Base-by-base conservation (phyloP, 2,888 invertebrate genomes). In the Drosophila barbarae region DNA sequence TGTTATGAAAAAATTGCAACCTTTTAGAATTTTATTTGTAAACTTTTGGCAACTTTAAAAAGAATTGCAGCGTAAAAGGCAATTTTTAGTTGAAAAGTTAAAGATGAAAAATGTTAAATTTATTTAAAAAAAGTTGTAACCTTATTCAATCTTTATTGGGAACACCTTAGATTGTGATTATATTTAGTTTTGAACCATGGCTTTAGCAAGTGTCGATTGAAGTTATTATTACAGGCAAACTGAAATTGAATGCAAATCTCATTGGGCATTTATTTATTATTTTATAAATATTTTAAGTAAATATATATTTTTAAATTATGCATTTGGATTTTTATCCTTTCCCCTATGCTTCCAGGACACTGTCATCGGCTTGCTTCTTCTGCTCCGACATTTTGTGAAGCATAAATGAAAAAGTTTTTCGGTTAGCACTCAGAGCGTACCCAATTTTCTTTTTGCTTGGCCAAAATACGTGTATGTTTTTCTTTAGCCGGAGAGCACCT, bases 401-500 rank as follows among this genome's bases (percentile, higher is more conserved):
- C 68, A 78, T 72, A 84, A 84, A 79, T 82, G 79, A 74, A 79
- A 79, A 79, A 79, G 35, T 79, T 79, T 78, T 79, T 84, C 76
- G 84, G 79, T 84, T 79, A 72, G 82, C 78, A 81, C 84, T 78
- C 78, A 84, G 79, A 73, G 66, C 74, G 61, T 70, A 84, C 76
- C 82, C 79, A 81, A 79, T 84, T 84, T 79, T 79, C 82, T 76
- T 79, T 84, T 78, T 78, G 78, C 56, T 52, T 76, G 79, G 74
- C 82, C 76, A 68, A 81, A 79, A 84, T 81, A 84, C 84, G 79
- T 79, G 79, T 84, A 69, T 78, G 82, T 79, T 84, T 79, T 79
- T 84, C 84, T 84, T 79, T 79, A 76, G 84, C 71, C 82, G 53
- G 50, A 42, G 63, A 47, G 61, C 65, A 49, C 63, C 69, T 63